Base-by-base conservation (phyloP, 2,888 invertebrate genomes). In the Congeria kusceri region DNA sequence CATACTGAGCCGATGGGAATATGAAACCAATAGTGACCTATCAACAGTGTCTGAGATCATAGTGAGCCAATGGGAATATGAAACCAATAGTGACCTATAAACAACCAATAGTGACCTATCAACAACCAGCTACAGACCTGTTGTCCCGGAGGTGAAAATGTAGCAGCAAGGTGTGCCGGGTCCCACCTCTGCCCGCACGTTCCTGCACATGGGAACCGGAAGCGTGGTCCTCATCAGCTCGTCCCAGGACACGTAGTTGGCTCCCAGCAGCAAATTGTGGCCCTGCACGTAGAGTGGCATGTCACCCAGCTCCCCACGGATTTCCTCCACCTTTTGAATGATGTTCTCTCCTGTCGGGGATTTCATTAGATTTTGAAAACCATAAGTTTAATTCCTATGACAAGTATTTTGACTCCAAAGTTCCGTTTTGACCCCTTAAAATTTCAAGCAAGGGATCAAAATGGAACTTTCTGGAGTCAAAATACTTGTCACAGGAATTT, bases 101-200 rank as follows among this genome's bases (percentile, higher is more conserved):
- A n/a, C n/a, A 3, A 13, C 11, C 39, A 13, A 3, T 15, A 39
- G 39, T 39, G 3, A 39, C 39, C 39, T 39, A n/a, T n/a, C n/a
- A n/a, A n/a, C n/a, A n/a, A n/a, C n/a, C n/a, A 39, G 4, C 3
- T 5, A 53, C 71, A 61, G 67, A 91, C 92, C 92, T 81, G 92
- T 91, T 0, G 91, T 92, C 47, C 92, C 92, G 56, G 98, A 98
- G 0, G 99, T 99, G 93, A 98, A 99, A 91, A 99, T 98, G 92
- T 98, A 99, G 57, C 98, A 95, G 66, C 98, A 94, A 2, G 92
- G 89, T 57, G 90, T 92, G 0, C 71, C 63, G 4, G 71, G 0
- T 7, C 77, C 73, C 27, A 90, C 47, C 1, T 46, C 77, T 29
- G 69, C 63, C 57, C 91, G 70, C 11, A 83, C 64, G 27, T 59